Evolutionary conservation across 2,797 vertebrate species (phyloP), one percentile per base, ranked within the genome.

Genomic region (Lepus oiostolus): DNA sequence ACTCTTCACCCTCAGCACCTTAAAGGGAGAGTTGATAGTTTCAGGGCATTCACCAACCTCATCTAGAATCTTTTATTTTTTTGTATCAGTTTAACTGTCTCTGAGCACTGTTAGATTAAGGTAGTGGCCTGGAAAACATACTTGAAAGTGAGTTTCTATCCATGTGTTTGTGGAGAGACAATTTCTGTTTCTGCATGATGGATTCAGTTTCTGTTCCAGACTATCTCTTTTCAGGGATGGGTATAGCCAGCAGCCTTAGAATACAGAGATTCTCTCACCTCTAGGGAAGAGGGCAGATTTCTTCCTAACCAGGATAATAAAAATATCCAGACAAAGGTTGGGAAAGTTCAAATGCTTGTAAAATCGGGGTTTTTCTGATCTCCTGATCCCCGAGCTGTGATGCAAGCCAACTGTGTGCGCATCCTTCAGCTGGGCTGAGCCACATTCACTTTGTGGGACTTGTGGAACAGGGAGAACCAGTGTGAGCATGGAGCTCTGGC

Each of bases 11-110:
- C 47, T 24, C 9, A 63, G 6, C 28, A 22, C 2, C 21, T 63
- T 80, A 68, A 28, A 52, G 35, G 19, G 86, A 91, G 67, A 22
- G 7, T 3, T 52, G 24, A 5, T 60, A 35, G 4, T 90, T 88
- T 22, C 16, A 3, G 30, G 35, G n/a, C 67, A 47, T 26, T 60
- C 77, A 24, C 24, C 26, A 60, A 83, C 26, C 3, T 71, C 58
- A 65, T 28, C 54, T 74, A 30, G 38, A 50, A 80, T 30, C 35
- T 16, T 12, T 68, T 90, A 47, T 47, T 47, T 47, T 47, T 85
- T 77, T 94, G 54, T 1, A 47, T 79, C 4, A 6, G 42, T 85
- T 68, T 80, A 30, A 35, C 76, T 90, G 92, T 85, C 68, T 94
- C 8, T 67, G 50, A 38, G 26, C 60, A 11, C 38, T 21, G 0